Percentiles rank a stretch among this genome's conserved stretches.
Conservation (phyloP, 2,888 invertebrate genomes). For the Epinotia brunnichana region DNA sequence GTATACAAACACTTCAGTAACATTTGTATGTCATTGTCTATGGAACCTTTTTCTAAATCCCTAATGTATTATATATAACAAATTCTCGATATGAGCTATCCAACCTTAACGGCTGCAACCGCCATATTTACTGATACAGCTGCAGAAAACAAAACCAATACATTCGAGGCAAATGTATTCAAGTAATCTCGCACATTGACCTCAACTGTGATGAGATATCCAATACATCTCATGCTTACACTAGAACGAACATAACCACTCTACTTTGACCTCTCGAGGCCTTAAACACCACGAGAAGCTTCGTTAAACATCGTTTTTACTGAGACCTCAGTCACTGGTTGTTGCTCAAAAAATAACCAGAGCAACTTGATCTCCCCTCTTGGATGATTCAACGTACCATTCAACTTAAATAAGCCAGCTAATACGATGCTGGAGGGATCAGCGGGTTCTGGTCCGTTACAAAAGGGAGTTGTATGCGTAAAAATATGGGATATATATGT, state of each 20-base stretch:
- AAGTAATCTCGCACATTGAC: constrained; percentile 57
- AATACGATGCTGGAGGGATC: constrained; percentile 39
- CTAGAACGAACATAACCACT: constrained; percentile 53
- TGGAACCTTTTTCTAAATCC: neutral
- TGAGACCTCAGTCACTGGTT: constrained; percentile 54
- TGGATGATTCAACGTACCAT: neutral
- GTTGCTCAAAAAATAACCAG: constrained; percentile 54
- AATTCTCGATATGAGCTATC: neutral
- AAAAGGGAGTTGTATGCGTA: constrained; percentile 44
- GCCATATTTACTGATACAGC: constrained; percentile 13
- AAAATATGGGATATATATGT: constrained; percentile 39
- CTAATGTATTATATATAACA: neutral
- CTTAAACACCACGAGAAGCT: constrained; percentile 45
- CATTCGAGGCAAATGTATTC: constrained; percentile 54
- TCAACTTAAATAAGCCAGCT: constrained; percentile 31
- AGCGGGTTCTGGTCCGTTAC: constrained; percentile 43
- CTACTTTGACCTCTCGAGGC: constrained; percentile 50
- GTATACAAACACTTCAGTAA: too few species aligned
- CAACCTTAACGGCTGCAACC: neutral
- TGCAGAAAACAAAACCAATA: constrained; percentile 48
- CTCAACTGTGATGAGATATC: constrained; percentile 56
- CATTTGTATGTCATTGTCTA: too few species aligned
- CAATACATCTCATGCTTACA: constrained; percentile 58
- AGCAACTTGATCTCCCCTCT: constrained; percentile 50
- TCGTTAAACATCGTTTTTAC: constrained; percentile 44